phyloP scores from a whole-genome alignment of 2,797 vertebrate species.

The Phataginus tricuspis region DNA sequence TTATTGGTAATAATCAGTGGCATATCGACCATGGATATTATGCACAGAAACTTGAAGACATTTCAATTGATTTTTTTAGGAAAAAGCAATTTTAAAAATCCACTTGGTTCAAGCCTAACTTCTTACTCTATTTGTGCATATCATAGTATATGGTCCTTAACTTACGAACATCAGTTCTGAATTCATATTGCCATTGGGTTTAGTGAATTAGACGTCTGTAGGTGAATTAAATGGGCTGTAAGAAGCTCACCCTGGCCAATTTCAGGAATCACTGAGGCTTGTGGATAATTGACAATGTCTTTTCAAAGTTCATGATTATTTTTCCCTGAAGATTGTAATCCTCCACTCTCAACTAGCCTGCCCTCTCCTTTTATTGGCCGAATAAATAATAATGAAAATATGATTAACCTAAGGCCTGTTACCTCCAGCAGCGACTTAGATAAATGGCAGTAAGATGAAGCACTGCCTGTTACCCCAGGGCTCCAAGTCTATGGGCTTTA shows the following conservation, averaged over 20 bases:
- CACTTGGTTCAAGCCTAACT: conserved; percentile 40
- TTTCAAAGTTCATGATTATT: conserved; percentile 49
- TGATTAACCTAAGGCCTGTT: not conserved
- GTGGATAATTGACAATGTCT: conserved; percentile 27
- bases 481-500: not conserved
- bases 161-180: conserved; percentile 23
- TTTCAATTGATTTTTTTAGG: conserved; percentile 42
- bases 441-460: not conserved
- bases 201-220: conserved; percentile 51
- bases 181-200: conserved; percentile 46
- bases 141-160: conserved; percentile 30
- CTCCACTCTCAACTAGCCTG: not conserved
- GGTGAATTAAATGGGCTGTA: conserved; percentile 26
- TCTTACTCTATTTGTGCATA: conserved; percentile 21
- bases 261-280: conserved; percentile 52
- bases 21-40: not conserved
- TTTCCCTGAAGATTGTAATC: not conserved
- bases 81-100: conserved; percentile 2
- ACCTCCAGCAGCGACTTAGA: not conserved
- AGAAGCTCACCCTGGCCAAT: not conserved
- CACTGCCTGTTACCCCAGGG: not conserved
- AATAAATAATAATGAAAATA: conserved; percentile 18
- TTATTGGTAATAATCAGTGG: not conserved
- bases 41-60: conserved; percentile 5
- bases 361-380: not conserved